phyloP scores from a whole-genome alignment of 2,113 vertebrate genomes.

The Poecilia latipinna region DNA sequence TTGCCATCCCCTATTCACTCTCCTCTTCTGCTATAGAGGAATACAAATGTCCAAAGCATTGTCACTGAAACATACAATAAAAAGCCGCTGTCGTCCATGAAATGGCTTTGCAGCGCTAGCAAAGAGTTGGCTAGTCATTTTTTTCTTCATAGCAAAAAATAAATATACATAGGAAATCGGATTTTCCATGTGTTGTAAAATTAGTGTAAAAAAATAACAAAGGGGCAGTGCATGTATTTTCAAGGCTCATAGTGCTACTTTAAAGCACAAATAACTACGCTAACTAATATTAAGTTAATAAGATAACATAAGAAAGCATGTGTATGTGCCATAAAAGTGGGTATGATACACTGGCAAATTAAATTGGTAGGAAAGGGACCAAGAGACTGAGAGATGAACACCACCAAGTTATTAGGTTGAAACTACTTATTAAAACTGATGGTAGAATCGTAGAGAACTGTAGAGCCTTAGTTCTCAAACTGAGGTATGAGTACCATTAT shows the following conservation, averaged over 20 bases:
- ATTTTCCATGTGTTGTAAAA: no score
- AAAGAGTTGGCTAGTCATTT: constrained; percentile 6
- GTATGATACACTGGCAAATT: constrained; percentile 3
- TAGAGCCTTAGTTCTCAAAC: background rate
- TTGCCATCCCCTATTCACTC: constrained; percentile 68
- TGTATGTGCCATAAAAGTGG: no score
- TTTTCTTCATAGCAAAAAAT: background rate
- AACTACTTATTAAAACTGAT: background rate
- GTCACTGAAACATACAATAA: constrained; percentile 42
- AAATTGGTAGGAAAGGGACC: constrained; percentile 16
- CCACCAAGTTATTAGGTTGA: constrained; percentile 26
- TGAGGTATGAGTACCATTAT: no score
- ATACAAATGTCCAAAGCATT: constrained; percentile 45
- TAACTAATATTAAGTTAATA: no score
- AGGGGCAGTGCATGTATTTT: no score
- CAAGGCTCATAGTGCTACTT: no score
- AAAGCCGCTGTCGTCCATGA: constrained; percentile 49
- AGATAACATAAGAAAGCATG: no score
- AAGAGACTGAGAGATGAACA: constrained; percentile 29
- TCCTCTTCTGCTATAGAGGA: constrained; percentile 58
- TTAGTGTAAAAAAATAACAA: no score
- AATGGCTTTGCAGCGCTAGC: constrained; percentile 42
- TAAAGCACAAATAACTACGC: no score
- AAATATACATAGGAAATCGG: background rate
- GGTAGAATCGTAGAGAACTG: background rate